phyloP scores from a whole-genome alignment of 2,888 invertebrate species.

The Brachylomia viminalis region DNA sequence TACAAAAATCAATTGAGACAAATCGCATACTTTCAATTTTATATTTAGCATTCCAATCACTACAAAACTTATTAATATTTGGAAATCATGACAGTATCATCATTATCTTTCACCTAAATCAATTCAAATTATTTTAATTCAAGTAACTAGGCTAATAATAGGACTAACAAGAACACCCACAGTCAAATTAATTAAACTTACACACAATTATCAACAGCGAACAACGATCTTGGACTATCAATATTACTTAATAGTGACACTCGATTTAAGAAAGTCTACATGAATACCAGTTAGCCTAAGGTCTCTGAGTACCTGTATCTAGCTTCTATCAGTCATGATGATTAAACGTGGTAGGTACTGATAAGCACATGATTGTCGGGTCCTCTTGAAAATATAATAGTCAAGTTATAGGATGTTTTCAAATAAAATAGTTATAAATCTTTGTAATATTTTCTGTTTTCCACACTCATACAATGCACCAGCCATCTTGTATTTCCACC shows the following conservation, averaged over 20 bases:
- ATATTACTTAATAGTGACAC: conserved; percentile 13
- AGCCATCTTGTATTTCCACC: too few relatives aligned
- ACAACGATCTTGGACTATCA: background rate
- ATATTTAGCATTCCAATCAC: too few relatives aligned
- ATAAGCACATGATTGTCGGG: background rate
- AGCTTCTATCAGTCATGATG: background rate
- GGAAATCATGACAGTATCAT: too few relatives aligned
- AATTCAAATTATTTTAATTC: too few relatives aligned
- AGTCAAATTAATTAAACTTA: too few relatives aligned
- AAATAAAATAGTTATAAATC: background rate
- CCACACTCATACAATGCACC: background rate
- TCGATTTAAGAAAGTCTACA: background rate
- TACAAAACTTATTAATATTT: too few relatives aligned
- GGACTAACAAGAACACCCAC: too few relatives aligned
- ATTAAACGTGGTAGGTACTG: background rate
- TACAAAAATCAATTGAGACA: too few relatives aligned
- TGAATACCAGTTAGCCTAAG: background rate
- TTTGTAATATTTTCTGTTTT: background rate
- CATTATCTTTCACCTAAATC: conserved; percentile 7
- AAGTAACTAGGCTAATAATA: too few relatives aligned
- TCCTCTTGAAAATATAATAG: background rate
- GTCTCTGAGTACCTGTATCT: background rate
- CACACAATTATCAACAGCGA: too few relatives aligned
- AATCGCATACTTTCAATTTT: too few relatives aligned
- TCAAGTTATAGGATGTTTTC: background rate